phyloP scores from a whole-genome alignment of 1,140 invertebrate genomes.

The Drosophila tropicalis region DNA sequence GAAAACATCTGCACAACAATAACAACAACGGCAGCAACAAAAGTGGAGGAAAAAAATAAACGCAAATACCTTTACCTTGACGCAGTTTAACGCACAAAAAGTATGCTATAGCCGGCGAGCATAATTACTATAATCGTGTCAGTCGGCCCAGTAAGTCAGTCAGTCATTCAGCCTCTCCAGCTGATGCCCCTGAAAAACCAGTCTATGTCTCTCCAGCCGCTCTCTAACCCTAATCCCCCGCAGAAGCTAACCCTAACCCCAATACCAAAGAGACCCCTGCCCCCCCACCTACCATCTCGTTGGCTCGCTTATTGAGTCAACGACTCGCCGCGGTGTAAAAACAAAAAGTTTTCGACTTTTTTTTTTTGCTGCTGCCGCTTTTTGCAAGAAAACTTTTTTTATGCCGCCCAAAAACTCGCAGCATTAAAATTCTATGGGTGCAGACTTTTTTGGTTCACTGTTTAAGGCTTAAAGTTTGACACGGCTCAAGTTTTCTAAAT shows the following conservation, averaged over 20 bases:
- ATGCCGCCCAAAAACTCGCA: constrained; percentile 64
- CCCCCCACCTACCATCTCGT: constrained; percentile 28
- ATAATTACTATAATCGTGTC: constrained; percentile 82
- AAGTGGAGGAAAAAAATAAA: constrained; percentile 35
- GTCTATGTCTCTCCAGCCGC: not conserved
- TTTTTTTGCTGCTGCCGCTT: constrained; percentile 9
- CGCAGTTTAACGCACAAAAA: constrained; percentile 66
- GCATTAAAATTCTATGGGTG: constrained; percentile 77
- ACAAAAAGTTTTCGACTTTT: constrained; percentile 59
- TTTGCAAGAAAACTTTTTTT: constrained; percentile 67
- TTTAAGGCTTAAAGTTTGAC: constrained; percentile 78
- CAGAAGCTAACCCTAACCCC: constrained; percentile 30
- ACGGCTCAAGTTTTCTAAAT: constrained; percentile 82
- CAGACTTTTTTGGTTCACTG: constrained; percentile 31
- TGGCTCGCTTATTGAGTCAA: constrained; percentile 70
- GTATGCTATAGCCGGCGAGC: constrained; percentile 73
- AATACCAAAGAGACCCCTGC: constrained; percentile 21
- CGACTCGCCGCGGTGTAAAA: constrained; percentile 68
- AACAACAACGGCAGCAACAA: constrained; percentile 15
- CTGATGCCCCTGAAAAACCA: constrained; percentile 1
- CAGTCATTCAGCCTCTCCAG: not conserved
- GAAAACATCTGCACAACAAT: constrained; percentile 49
- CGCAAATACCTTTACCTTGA: constrained; percentile 21
- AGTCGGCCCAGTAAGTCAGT: constrained; percentile 36
- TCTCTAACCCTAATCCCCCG: constrained; percentile 3